Base-by-base conservation (phyloP, 2,797 vertebrate genomes). In the Poecilia gillii region DNA sequence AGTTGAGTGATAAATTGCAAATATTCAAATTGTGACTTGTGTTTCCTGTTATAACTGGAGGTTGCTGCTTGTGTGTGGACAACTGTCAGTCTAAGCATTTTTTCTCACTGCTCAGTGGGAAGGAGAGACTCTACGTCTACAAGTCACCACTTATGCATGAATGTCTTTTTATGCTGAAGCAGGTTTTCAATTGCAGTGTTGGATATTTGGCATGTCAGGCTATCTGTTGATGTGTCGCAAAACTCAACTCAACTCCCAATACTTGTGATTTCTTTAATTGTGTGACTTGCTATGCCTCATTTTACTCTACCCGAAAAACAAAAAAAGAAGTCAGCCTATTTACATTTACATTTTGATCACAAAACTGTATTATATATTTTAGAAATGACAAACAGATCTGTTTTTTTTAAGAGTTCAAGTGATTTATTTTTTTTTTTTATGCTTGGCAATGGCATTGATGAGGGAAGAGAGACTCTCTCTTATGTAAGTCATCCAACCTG, bases 1-100 rank as follows among this genome's bases (percentile, higher is more conserved):
- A 76, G 76, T 87, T 83, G 83, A 81, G 31, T 6, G 8, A 53
- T 45, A 74, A 39, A 51, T 66, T 73, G 41, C 20, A 71, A 78
- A 31, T 36, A 13, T 51, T 76, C 39, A 66, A 25, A 62, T 25
- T 74, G 79, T 72, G 41, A 71, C 73, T 23, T 51, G 14, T 3
- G 36, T 72, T 39, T 80, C 59, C 28, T 13, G 9, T 6, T 68
- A 36, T n/a, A 77, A 77, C 57, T n/a, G 16, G 8, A 76, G 81
- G 57, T 23, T 77, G 45, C 79, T 46, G n/a, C 64, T 16, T 7
- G 47, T 9, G 36, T 45, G 43, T 55, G 39, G 39, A 14, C 14
- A 73, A 73, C 39, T 36, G 47, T 72, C 68, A 75, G 43, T 70
- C 45, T 47, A 23, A 66, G 72, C 57, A 33, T 55, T 47, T 73